A percentile compares a stretch with the other conserved stretches of the same genome.
These are phyloP conservation scores for Atethmia centrago DNA, from an alignment of 2,888 invertebrate species.

Conservation along the genomic window DNA sequence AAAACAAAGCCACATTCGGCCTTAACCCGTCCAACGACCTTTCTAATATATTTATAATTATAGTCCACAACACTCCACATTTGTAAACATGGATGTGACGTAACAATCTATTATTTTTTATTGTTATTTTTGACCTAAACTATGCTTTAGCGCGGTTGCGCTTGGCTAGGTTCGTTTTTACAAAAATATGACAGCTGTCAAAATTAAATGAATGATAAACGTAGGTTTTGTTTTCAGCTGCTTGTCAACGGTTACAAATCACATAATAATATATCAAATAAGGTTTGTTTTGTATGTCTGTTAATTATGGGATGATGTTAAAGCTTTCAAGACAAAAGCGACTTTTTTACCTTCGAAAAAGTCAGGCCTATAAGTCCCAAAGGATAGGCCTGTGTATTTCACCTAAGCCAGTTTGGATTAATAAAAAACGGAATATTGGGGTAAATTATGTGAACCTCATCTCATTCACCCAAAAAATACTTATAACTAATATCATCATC, in stretches of 20 bases:
- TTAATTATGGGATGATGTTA: neutral
- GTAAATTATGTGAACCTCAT: too few species aligned
- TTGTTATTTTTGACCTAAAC: conserved; percentile 60
- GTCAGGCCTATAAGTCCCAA: too few species aligned
- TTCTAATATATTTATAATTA: conserved; percentile 90
- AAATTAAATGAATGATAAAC: conserved; percentile 24
- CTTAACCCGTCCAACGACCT: conserved; percentile 87
- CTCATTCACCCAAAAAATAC: neutral
- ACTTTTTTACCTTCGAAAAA: neutral
- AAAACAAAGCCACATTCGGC: conserved; percentile 77
- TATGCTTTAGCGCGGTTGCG: conserved; percentile 43
- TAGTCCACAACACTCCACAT: conserved; percentile 74
- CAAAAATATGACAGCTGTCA: conserved; percentile 48
- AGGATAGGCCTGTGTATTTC: neutral
- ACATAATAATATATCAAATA: neutral
- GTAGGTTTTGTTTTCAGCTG: conserved; percentile 29
- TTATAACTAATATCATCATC: neutral
- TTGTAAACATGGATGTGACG: conserved; percentile 87
- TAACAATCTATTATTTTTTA: conserved; percentile 72
- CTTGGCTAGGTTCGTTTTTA: conserved; percentile 17
- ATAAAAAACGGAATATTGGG: neutral
- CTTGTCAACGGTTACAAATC: conserved; percentile 17
- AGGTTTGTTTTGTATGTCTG: neutral
- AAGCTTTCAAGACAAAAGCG: too few species aligned
- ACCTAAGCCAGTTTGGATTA: neutral